These are phyloP conservation scores for Drosophila parabipectinata DNA, from an alignment of 1,140 invertebrate species.

Conservation along the genomic window DNA sequence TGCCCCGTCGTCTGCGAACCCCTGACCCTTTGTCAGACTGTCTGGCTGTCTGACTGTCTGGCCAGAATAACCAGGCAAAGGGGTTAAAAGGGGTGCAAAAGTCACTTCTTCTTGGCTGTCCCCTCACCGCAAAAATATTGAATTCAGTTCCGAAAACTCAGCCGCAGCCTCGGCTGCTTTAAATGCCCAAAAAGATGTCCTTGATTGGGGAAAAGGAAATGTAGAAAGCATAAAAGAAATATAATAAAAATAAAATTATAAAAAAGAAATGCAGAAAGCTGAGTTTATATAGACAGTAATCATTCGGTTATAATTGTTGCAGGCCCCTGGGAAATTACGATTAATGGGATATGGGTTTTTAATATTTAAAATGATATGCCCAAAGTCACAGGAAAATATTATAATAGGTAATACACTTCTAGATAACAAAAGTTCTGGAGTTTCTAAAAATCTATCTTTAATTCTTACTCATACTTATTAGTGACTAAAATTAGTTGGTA, in stretches of 20 bases:
- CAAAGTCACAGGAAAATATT: too few relatives aligned
- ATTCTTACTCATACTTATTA: too few relatives aligned
- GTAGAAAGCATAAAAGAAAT: neutral
- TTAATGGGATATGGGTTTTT: too few relatives aligned
- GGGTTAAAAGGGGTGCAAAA: constrained; percentile 51
- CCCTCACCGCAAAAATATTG: constrained; percentile 54
- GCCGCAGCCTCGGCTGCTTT: constrained; percentile 51
- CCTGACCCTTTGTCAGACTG: constrained; percentile 1
- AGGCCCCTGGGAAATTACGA: neutral
- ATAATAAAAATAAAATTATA: constrained; percentile 20
- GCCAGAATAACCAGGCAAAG: constrained; percentile 42
- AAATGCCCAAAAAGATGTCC: constrained; percentile 42
- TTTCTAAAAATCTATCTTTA: too few relatives aligned
- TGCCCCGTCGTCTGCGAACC: neutral
- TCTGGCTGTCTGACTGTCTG: constrained; percentile 41
- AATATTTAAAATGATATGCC: too few relatives aligned
- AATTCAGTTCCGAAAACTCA: constrained; percentile 62
- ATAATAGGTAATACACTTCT: too few relatives aligned
- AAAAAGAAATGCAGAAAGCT: neutral
- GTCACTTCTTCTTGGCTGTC: constrained; percentile 37
- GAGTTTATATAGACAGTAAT: too few relatives aligned
- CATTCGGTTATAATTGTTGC: too few relatives aligned
- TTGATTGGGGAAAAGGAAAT: constrained; percentile 36
- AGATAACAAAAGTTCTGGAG: too few relatives aligned
- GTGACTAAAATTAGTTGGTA: neutral